Percentiles rank a stretch among this genome's conserved stretches.
Conservation (phyloP, 2,797 vertebrate genomes). For the Enteromius thamalakanensis region DNA sequence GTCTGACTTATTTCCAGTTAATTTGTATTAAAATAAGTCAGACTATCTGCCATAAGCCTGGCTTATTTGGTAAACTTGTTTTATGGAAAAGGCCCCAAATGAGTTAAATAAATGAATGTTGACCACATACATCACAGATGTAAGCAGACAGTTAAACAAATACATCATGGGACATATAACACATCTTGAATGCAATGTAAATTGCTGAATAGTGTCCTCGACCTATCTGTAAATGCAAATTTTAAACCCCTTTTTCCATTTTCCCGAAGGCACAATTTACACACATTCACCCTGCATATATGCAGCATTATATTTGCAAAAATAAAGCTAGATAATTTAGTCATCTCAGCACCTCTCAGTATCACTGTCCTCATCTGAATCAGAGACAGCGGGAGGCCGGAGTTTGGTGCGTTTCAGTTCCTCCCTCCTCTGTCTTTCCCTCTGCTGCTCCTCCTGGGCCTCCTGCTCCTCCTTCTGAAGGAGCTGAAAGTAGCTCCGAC, state of each 20-base stretch:
- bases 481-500: slow-evolving; percentile 70
- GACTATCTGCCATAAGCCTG: too few relatives aligned
- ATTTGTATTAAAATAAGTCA: too few relatives aligned
- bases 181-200: background rate
- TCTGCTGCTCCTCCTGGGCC: slow-evolving; percentile 48
- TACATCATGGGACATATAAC: too few relatives aligned
- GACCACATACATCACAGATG: too few relatives aligned
- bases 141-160: too few relatives aligned
- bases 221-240: background rate
- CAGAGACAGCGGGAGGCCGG: slow-evolving; percentile 55
- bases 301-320: background rate
- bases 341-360: slow-evolving; percentile 47
- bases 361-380: slow-evolving; percentile 53
- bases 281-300: background rate
- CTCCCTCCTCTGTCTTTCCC: slow-evolving; percentile 56
- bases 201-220: background rate
- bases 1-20: too few relatives aligned
- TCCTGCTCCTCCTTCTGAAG: slow-evolving; percentile 63
- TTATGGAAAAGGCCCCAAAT: too few relatives aligned
- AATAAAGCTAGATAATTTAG: background rate
- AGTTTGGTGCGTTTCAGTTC: slow-evolving; percentile 58
- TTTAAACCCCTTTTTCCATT: background rate
- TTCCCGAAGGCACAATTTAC: background rate
- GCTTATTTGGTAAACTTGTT: too few relatives aligned
- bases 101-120: too few relatives aligned